A percentile compares a stretch with the other conserved stretches of the same genome.
These are phyloP conservation scores for Tineola bisselliella DNA, from an alignment of 2,888 invertebrate genomes.

Conservation along the genomic window DNA sequence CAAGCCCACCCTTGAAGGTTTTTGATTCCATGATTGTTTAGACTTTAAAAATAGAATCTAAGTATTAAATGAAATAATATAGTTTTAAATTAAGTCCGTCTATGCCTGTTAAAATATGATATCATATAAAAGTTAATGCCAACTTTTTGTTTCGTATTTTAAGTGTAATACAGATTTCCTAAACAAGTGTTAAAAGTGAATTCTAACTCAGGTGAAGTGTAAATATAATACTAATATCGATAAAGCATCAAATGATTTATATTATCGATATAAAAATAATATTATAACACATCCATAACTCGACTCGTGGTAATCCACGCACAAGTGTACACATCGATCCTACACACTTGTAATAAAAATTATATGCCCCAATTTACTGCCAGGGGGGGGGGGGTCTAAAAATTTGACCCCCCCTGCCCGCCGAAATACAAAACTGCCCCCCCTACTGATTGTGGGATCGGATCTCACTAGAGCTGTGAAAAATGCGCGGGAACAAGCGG, in stretches of 20 bases:
- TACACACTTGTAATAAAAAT: conserved; percentile 64
- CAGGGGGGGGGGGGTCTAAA: conserved; percentile 20
- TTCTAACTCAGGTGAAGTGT: no score
- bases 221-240: no score
- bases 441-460: conserved; percentile 56
- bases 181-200: no score
- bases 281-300: conserved; percentile 6
- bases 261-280: not conserved
- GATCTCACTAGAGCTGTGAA: conserved; percentile 59
- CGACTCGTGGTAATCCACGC: not conserved
- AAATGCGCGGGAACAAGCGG: conserved; percentile 34
- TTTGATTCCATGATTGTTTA: no score
- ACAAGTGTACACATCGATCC: conserved; percentile 11
- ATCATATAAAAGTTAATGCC: no score
- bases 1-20: no score
- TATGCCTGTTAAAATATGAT: no score
- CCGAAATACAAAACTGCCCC: conserved; percentile 15
- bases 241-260: not conserved
- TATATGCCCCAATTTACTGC: conserved; percentile 69
- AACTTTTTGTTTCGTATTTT: no score
- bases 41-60: no score
- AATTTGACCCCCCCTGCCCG: conserved; percentile 30
- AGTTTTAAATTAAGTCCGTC: no score
- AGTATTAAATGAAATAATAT: no score
- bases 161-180: no score